Evolutionary conservation across 92 coral and sea anemone species (phyloP).

Genomic region (Siderastrea siderea): DNA sequence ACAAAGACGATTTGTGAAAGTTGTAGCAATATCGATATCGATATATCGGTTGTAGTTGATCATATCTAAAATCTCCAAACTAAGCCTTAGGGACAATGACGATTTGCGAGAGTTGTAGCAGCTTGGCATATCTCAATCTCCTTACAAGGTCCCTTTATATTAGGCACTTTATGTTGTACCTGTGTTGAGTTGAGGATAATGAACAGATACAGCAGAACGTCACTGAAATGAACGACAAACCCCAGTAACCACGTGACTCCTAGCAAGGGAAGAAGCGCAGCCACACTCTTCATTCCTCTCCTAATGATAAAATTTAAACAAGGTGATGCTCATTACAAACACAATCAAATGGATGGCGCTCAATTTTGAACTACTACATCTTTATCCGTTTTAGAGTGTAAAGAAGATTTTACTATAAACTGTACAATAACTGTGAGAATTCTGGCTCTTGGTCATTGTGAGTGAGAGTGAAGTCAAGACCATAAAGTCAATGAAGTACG

Average conservation of each 20-base stretch:
- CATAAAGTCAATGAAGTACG: too few species aligned
- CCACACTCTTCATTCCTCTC: constrained; percentile 44
- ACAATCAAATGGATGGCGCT: background rate
- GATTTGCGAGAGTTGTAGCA: too few species aligned
- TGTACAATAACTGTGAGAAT: too few species aligned
- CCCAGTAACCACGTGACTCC: constrained; percentile 59
- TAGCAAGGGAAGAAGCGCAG: constrained; percentile 43
- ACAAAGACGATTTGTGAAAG: too few species aligned
- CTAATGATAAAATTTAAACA: background rate
- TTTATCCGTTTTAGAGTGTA: background rate
- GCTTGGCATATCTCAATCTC: too few species aligned
- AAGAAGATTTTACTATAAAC: background rate
- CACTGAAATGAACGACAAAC: constrained; percentile 15
- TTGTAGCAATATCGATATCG: too few species aligned
- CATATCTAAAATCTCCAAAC: too few species aligned
- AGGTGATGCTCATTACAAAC: background rate
- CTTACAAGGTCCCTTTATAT: background rate
- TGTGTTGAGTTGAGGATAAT: constrained; percentile 50
- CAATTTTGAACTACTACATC: background rate
- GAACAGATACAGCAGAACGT: constrained; percentile 32
- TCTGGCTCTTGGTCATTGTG: too few species aligned
- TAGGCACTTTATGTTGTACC: background rate
- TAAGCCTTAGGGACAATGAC: too few species aligned
- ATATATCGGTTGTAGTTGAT: too few species aligned
- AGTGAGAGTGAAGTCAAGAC: too few species aligned